These are phyloP conservation scores for Argyresthia albistria DNA, from an alignment of 2,888 invertebrate genomes.

Conservation along the genomic window DNA sequence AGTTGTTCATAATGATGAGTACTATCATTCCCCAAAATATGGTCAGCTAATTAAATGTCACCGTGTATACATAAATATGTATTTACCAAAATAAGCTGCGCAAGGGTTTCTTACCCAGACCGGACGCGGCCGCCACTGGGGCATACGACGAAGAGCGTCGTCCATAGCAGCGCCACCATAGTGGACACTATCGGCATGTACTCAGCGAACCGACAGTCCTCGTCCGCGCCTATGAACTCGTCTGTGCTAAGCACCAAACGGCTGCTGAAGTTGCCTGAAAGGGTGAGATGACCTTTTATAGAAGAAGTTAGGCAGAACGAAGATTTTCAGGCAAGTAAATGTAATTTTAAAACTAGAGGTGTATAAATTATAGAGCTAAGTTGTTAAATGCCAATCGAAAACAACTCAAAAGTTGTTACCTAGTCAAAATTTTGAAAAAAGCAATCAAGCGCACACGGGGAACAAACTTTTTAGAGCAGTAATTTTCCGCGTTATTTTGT, in stretches of 20 bases:
- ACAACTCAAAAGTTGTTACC: too few relatives aligned
- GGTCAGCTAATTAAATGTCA: too few relatives aligned
- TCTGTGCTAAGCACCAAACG: slow-evolving; percentile 35
- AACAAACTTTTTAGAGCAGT: too few relatives aligned
- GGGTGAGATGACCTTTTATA: neutral
- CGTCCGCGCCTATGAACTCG: slow-evolving; percentile 35
- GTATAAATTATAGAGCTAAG: too few relatives aligned
- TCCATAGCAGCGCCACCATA: slow-evolving; percentile 48
- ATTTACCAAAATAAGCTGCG: neutral
- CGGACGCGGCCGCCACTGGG: slow-evolving; percentile 47
- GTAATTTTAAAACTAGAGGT: too few relatives aligned
- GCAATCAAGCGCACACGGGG: too few relatives aligned
- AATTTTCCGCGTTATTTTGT: neutral
- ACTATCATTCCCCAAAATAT: too few relatives aligned
- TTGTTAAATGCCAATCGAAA: neutral
- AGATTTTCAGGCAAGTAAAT: too few relatives aligned
- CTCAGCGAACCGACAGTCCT: slow-evolving; percentile 47
- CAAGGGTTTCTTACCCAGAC: slow-evolving; percentile 35
- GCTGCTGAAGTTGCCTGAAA: slow-evolving; percentile 40
- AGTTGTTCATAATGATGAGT: too few relatives aligned
- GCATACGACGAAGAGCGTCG: slow-evolving; percentile 56
- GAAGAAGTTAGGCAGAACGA: too few relatives aligned
- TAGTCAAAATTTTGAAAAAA: too few relatives aligned
- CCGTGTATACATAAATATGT: too few relatives aligned
- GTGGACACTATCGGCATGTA: slow-evolving; percentile 58